Evolutionary conservation across 1,140 invertebrate species (phyloP).

Genomic region (Varroa destructor): DNA sequence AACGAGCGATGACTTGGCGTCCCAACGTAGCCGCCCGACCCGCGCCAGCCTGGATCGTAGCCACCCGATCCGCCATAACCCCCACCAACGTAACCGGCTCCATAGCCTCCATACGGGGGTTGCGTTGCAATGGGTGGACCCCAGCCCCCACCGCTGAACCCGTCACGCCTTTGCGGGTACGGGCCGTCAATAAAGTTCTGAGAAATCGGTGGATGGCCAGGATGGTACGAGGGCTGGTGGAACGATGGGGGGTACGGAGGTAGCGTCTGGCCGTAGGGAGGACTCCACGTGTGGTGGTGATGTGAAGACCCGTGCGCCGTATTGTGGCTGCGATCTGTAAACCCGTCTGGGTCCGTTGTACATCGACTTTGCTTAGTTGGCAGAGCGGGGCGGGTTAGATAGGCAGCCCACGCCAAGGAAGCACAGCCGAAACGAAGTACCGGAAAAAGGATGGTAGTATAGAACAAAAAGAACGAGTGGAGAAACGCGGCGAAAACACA

Average conservation of each 20-base stretch:
- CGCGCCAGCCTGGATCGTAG: slow-evolving; percentile 35
- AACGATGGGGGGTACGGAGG: slow-evolving; percentile 5
- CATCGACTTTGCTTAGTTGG: slow-evolving; percentile 54
- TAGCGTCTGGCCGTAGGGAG: slow-evolving; percentile 10
- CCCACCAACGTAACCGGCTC: slow-evolving; percentile 37
- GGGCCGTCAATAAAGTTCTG: slow-evolving; percentile 20
- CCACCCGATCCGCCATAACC: slow-evolving; percentile 38
- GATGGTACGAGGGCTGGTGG: background rate
- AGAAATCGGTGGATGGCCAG: background rate
- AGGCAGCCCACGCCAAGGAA: too few species aligned
- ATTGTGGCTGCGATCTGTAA: slow-evolving; percentile 27
- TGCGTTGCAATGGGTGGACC: slow-evolving; percentile 35
- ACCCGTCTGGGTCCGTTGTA: slow-evolving; percentile 22
- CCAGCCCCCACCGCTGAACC: slow-evolving; percentile 1
- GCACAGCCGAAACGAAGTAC: too few species aligned
- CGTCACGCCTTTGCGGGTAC: slow-evolving; percentile 4
- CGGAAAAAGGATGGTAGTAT: too few species aligned
- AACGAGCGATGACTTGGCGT: slow-evolving; percentile 11
- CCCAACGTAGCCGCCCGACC: background rate
- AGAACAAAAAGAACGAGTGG: too few species aligned
- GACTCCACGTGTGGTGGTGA: slow-evolving; percentile 24
- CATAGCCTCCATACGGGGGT: slow-evolving; percentile 36
- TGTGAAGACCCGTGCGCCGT: slow-evolving; percentile 20
- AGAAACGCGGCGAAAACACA: too few species aligned
- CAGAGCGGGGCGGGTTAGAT: slow-evolving; percentile 61